A percentile compares a stretch with the other conserved stretches of the same genome.
Evolutionary conservation across 2,113 vertebrate genomes (phyloP).

Genomic region (Polypterus senegalus): DNA sequence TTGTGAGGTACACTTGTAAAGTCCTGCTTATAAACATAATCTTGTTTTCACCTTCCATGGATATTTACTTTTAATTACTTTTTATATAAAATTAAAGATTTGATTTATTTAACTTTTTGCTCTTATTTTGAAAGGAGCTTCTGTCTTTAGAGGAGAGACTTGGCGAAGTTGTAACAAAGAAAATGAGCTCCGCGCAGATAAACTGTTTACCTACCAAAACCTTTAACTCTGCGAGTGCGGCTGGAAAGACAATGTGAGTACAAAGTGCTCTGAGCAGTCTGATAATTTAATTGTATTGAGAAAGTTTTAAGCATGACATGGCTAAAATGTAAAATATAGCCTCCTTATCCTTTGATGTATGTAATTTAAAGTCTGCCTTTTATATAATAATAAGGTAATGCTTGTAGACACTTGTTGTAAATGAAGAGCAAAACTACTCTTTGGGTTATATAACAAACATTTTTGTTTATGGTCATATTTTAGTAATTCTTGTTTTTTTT

Average conservation of each 20-base stretch:
- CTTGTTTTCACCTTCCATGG: no score
- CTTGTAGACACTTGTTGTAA: no score
- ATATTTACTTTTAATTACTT: no score
- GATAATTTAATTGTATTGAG: background rate
- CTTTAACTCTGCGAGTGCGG: conserved; percentile 25
- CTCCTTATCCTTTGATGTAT: no score
- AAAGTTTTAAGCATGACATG: background rate
- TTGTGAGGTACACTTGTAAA: no score
- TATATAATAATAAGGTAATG: background rate
- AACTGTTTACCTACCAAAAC: conserved; percentile 47
- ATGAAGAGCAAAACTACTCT: no score
- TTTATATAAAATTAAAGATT: no score
- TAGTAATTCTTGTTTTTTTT: no score
- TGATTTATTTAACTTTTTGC: background rate
- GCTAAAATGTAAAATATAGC: no score
- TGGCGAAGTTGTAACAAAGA: conserved; percentile 38
- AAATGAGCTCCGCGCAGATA: conserved; percentile 39
- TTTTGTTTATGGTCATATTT: no score
- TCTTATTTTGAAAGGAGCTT: conserved; percentile 34
- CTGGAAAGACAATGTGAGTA: conserved; percentile 46
- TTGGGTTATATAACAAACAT: no score
- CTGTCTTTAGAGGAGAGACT: conserved; percentile 52
- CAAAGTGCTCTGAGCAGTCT: background rate
- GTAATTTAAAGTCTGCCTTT: background rate
- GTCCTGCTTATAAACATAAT: no score